Conservation (phyloP, 2,888 invertebrate species). For the Syritta pipiens region DNA sequence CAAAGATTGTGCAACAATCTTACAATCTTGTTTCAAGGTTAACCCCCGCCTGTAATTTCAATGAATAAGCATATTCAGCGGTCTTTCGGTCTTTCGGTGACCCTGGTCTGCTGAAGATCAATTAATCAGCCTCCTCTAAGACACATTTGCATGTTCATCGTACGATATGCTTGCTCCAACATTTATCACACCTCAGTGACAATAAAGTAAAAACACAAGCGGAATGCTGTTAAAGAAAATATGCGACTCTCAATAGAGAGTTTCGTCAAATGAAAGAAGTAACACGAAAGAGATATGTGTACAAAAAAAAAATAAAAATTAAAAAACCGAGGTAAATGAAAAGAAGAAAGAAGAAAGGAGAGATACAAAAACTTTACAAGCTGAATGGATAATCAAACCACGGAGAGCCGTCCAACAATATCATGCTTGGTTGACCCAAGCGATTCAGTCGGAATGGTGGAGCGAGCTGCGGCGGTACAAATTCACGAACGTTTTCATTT, state of each 20-base stretch:
- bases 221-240: background rate
- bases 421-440: constrained; percentile 42
- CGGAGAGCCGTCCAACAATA: constrained; percentile 30
- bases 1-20: constrained; percentile 25
- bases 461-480: constrained; percentile 34
- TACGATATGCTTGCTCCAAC: background rate
- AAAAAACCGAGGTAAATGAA: constrained; percentile 2
- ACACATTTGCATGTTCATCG: constrained; percentile 7
- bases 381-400: constrained; percentile 28
- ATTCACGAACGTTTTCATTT: background rate
- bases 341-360: constrained; percentile 6
- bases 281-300: constrained; percentile 26
- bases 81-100: background rate
- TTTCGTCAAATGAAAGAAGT: background rate
- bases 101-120: constrained; percentile 5
- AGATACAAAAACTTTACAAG: constrained; percentile 19
- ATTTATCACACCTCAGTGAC: background rate
- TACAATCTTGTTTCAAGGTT: constrained; percentile 24
- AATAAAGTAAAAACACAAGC: background rate
- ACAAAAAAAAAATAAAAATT: background rate
- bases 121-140: background rate
- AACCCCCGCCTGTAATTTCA: background rate
- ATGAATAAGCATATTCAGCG: background rate
- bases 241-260: background rate
- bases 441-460: constrained; percentile 54